These are phyloP conservation scores for Hafferia zeledoni DNA, from an alignment of 2,797 vertebrate species.

Conservation along the genomic window DNA sequence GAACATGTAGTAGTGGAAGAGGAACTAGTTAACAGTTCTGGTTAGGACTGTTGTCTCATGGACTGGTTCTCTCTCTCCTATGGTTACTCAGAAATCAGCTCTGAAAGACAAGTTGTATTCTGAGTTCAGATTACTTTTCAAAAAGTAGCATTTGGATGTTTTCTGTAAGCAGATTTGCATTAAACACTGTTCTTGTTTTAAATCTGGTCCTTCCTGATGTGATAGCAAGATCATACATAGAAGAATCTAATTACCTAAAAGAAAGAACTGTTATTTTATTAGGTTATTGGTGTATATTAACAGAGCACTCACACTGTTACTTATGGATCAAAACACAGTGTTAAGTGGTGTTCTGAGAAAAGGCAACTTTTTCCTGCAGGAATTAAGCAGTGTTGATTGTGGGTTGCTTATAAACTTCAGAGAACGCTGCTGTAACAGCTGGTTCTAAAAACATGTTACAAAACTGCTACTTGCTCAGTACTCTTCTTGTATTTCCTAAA, in stretches of 20 bases:
- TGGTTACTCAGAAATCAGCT: not conserved
- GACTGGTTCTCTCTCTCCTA: not conserved
- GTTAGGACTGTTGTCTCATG: not conserved
- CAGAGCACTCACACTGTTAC: not conserved
- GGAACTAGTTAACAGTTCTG: not conserved
- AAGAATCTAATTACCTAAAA: not conserved
- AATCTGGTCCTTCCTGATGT: not conserved
- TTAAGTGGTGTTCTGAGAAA: not conserved
- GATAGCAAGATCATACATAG: not conserved
- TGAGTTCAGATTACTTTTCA: not conserved
- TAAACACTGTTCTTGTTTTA: not conserved
- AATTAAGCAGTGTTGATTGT: not conserved
- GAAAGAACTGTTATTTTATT: not conserved
- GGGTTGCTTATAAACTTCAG: not conserved
- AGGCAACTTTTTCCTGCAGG: not conserved
- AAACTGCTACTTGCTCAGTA: not conserved
- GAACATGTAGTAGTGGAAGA: not conserved
- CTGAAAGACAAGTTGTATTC: not conserved
- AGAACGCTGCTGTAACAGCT: not conserved
- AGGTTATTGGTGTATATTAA: not conserved
- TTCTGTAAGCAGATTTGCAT: not conserved
- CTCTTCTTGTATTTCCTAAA: not conserved
- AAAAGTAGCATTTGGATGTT: not conserved
- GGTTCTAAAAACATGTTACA: not conserved
- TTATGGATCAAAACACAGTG: not conserved